Base-by-base conservation (phyloP, 2,888 invertebrate genomes). In the Leptura quadrifasciata region DNA sequence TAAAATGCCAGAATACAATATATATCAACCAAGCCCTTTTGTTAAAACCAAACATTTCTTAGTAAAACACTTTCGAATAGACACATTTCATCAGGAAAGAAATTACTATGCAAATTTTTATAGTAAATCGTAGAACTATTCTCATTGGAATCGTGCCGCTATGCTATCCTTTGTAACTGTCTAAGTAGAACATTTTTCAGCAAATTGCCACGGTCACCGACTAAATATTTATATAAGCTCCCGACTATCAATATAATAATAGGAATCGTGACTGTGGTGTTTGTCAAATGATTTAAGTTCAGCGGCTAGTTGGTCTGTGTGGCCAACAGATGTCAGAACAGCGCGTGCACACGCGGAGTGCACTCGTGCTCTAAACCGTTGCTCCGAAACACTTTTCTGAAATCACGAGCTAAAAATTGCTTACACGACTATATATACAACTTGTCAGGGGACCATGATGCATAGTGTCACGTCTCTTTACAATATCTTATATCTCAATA, bases 291-390 rank as follows among this genome's bases (percentile, higher is more conserved):
- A 71, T 71, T 71, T 71, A 60, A 61, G 52, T 27, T 61, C 60
- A 27, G 71, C 58, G 71, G 61, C 61, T 61, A 61, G 61, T 71
- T 71, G 71, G 52, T 52, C 71, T 60, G 71, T 71, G 71, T 71
- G 71, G 71, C 71, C 71, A 61, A 71, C 71, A 71, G 71, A 71
- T 71, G 71, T 71, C 71, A 71, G 71, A 71, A 27, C 71, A 71
- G 61, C 61, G 61, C 47, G 71, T 52, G 61, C 61, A 61, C 71
- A 61, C 58, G 57, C 69, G 52, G 61, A 71, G 61, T 52, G 31
- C 52, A 52, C 60, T 71, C 71, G 71, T 71, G 61, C 71, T 71
- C 17, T 52, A 27, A 61, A 60, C 71, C 61, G 71, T 71, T 61
- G 61, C 71, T 52, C 18, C 31, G 71, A 24, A 71, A 71, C 71